Evolutionary conservation across 2,113 vertebrate species (phyloP).

Genomic region (Xenus cinereus): DNA sequence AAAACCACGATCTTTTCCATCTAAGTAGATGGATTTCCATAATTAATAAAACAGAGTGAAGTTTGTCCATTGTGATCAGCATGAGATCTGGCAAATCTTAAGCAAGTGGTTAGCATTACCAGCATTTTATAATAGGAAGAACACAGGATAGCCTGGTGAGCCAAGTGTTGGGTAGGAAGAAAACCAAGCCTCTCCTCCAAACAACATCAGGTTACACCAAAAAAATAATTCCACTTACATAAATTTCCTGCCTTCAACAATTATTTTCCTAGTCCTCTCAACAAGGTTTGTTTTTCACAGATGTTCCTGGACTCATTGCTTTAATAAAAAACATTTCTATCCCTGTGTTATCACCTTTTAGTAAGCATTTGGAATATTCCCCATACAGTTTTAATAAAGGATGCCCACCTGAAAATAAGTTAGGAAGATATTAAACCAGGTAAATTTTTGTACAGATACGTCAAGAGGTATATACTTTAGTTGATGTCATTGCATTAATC

Average conservation of each 20-base stretch:
- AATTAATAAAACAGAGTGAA: neutral
- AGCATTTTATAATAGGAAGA: neutral
- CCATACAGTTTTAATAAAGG: neutral
- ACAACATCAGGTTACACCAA: neutral
- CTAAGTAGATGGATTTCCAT: neutral
- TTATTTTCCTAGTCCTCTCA: neutral
- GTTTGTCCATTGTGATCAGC: neutral
- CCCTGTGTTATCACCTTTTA: neutral
- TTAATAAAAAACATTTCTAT: neutral
- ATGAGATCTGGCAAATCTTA: neutral
- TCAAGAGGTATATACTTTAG: neutral
- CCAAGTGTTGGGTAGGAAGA: neutral
- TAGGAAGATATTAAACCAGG: neutral
- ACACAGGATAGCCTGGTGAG: neutral
- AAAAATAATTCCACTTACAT: neutral
- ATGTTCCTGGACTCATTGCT: neutral
- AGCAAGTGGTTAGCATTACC: neutral
- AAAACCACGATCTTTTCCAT: neutral
- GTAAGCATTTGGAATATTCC: neutral
- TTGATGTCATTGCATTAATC: neutral
- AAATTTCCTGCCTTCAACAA: neutral
- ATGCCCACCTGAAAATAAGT: neutral
- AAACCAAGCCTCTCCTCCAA: neutral
- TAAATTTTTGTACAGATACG: neutral
- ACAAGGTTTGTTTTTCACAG: neutral